These are phyloP conservation scores for Melangyna quadrimaculata DNA, from an alignment of 2,888 invertebrate species.

Conservation along the genomic window DNA sequence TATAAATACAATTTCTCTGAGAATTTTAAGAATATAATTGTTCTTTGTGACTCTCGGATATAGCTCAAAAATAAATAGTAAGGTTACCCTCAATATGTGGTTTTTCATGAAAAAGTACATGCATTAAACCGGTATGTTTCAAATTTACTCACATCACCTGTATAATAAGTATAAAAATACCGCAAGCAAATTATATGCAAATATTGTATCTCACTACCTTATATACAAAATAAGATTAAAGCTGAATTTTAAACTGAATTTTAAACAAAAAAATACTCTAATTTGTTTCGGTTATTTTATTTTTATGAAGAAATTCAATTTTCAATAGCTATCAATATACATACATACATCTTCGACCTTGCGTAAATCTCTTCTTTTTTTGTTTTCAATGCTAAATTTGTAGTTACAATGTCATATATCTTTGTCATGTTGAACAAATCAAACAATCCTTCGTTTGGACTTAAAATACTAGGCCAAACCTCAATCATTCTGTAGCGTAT, in stretches of 20 bases:
- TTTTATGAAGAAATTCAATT: not conserved
- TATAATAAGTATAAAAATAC: too few relatives aligned
- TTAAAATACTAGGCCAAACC: conserved; percentile 16
- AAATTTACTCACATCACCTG: not conserved
- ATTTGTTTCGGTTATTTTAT: not conserved
- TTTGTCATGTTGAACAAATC: not conserved
- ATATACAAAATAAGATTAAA: too few relatives aligned
- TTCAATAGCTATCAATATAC: not conserved
- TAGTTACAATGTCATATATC: not conserved
- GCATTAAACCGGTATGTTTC: not conserved
- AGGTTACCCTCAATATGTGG: not conserved
- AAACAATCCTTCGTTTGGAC: conserved; percentile 1
- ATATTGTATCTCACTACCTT: too few relatives aligned
- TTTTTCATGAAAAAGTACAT: not conserved
- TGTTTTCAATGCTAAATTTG: conserved; percentile 14
- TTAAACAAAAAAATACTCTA: too few relatives aligned
- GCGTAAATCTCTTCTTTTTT: not conserved
- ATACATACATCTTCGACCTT: not conserved
- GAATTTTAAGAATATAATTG: too few relatives aligned
- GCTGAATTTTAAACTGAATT: not conserved
- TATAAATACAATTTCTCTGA: too few relatives aligned
- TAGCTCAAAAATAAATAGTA: not conserved
- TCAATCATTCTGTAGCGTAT: conserved; percentile 9
- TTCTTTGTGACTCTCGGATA: not conserved
- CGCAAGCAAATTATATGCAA: too few relatives aligned